Base-by-base conservation (phyloP, 2,888 invertebrate genomes). In the Electrophaes corylata region DNA sequence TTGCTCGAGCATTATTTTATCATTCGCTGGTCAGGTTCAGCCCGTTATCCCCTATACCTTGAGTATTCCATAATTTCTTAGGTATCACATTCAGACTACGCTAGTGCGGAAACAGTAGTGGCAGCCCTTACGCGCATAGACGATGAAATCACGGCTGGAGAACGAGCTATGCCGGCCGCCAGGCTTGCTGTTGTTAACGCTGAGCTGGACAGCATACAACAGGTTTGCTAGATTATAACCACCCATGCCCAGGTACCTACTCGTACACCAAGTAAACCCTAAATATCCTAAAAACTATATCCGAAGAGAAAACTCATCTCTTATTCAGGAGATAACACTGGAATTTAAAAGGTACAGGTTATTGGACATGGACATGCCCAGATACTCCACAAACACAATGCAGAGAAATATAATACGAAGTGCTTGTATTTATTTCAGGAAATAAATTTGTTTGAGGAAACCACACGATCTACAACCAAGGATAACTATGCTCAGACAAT, bases 401-500 rank as follows among this genome's bases (percentile, higher is more conserved):
- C n/a, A n/a, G n/a, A n/a, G n/a, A n/a, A n/a, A n/a, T n/a, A n/a
- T n/a, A n/a, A n/a, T n/a, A n/a, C n/a, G n/a, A n/a, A n/a, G 23
- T 23, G 23, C 4, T 1, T 6, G 5, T 6, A 4, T 45, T 41
- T 8, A 29, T 63, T 67, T 37, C 69, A 91, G 91, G 91, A 91
- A 81, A 86, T 91, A 14, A 81, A 71, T 56, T 72, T 79, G 8
- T 85, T 90, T 62, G 84, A 88, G 66, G 88, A 84, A 37, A 74
- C 65, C 0, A 79, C 82, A 0, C 70, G 62, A 19, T 51, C 71
- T 3, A 58, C 68, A 3, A 76, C 66, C 14, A 79, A 81, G 57
- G 85, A 89, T n/a, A 67, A 68, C 3, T 91, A 89, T 53, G 83
- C 86, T 1, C 88, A 87, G 71, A 88, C 86, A n/a, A 70, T 91